Base-by-base conservation (phyloP, 1,140 invertebrate species). In the Eriosoma lanigerum region DNA sequence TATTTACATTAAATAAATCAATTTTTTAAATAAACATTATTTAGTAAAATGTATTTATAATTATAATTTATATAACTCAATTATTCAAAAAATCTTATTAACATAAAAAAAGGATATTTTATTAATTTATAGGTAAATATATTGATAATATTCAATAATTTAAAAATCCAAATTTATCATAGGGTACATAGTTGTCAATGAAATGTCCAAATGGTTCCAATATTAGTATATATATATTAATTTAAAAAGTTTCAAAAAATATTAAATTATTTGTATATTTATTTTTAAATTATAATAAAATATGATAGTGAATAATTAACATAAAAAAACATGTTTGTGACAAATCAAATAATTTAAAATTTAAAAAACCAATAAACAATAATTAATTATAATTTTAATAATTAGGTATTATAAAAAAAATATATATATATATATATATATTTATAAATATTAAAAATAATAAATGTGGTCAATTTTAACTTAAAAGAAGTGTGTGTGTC, bases 41-140 rank as follows among this genome's bases (percentile, higher is more conserved):
- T 38, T n/a, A n/a, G 60, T 64, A 64, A 32, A 64, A 64, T n/a
- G 38, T 17, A 32, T 19, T n/a, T 29, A 38, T 24, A 19, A 3
- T 32, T 62, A 19, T 19, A 62, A 62, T 62, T 62, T 66, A 66
- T 44, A 48, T 24, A 68, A 68, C 2, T 8, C 24, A 68, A 46
- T 68, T 24, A 68, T 44, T 48, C 6, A 66, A 66, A 66, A 66
- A 44, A 66, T n/a, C 32, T 8, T 64, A 64, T 64, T 62, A 1
- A 32, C 32, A 38, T 64, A 32, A 64, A 64, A 64, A 38, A 64
- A 8, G 0, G 1, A n/a, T n/a, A n/a, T 38, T 64, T 38, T 12
- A 10, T 38, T 64, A 19, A 64, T 19, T 62, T 29, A 9, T 19
- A 0, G 8, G 2, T 62, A 29, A 9, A 19, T 26, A 62, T 29